A percentile compares a stretch with the other conserved stretches of the same genome.
Evolutionary conservation across 2,113 vertebrate genomes (phyloP).

Genomic region (Pseudorhombus dupliciocellatus): DNA sequence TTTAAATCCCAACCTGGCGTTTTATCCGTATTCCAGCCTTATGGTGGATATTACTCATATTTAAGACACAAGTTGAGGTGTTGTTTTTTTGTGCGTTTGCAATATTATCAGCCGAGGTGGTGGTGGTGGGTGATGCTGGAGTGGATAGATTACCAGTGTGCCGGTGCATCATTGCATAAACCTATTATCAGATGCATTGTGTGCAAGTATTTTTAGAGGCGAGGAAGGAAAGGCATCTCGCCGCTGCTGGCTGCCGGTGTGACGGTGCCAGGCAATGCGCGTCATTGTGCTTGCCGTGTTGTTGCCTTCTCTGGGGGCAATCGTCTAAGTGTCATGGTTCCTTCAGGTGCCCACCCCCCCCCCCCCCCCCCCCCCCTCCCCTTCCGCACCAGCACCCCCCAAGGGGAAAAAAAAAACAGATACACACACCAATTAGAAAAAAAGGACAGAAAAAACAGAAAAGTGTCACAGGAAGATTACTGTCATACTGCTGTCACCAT

Average conservation of each 20-base stretch:
- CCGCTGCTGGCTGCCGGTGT: slow-evolving; percentile 30
- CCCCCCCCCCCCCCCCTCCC: background rate
- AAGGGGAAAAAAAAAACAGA: slow-evolving; percentile 9
- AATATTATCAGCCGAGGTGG: slow-evolving; percentile 20
- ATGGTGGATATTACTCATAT: slow-evolving; percentile 4
- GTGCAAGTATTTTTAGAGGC: slow-evolving; percentile 72
- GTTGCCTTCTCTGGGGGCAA: slow-evolving; percentile 61
- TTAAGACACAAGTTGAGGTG: slow-evolving; percentile 1
- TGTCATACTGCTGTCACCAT: slow-evolving; percentile 77
- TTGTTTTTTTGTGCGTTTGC: slow-evolving; percentile 9
- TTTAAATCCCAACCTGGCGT: background rate
- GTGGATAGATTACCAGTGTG: slow-evolving; percentile 40
- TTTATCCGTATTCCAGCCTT: background rate
- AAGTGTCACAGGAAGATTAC: slow-evolving; percentile 81
- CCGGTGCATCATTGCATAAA: slow-evolving; percentile 69
- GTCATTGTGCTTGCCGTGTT: slow-evolving; percentile 30
- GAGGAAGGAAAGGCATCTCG: slow-evolving; percentile 24
- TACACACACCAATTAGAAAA: slow-evolving; percentile 30
- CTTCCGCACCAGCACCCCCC: background rate
- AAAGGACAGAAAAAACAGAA: slow-evolving; percentile 39
- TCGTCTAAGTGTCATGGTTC: slow-evolving; percentile 70
- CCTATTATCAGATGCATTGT: slow-evolving; percentile 71
- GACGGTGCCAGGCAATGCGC: slow-evolving; percentile 12
- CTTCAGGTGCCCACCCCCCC: background rate
- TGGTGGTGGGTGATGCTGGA: slow-evolving; percentile 24